Conservation (phyloP, 1,140 invertebrate genomes). For the Heliconius melpomene region DNA sequence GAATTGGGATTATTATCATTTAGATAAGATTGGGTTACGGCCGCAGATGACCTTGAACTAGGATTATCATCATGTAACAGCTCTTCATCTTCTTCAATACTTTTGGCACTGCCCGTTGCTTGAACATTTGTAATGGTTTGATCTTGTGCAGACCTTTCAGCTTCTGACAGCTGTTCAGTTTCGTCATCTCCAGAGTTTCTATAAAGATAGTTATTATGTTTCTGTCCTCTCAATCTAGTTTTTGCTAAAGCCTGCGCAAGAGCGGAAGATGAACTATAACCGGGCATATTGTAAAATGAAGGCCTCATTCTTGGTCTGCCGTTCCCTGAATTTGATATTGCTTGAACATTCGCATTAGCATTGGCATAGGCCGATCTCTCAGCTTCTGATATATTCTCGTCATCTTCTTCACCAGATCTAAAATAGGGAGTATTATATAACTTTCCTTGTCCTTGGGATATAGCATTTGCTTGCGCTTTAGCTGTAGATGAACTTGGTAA, state of each 20-base stretch:
- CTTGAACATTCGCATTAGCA: conserved; percentile 11
- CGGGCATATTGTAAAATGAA: neutral
- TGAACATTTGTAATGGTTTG: neutral
- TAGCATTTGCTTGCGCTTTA: neutral
- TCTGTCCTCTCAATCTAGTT: neutral
- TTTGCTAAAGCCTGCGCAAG: neutral
- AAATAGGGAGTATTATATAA: neutral
- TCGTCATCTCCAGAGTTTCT: conserved; percentile 4
- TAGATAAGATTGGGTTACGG: neutral
- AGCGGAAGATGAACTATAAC: no score
- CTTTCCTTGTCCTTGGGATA: neutral
- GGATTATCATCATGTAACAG: neutral
- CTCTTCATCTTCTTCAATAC: neutral
- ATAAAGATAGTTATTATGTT: neutral
- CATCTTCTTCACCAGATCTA: neutral
- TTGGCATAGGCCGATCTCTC: neutral
- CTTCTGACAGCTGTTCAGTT: neutral
- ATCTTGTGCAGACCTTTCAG: neutral
- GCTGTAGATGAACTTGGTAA: neutral
- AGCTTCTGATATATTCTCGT: neutral
- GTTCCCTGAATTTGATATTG: neutral
- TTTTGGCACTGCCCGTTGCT: neutral
- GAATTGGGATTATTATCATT: neutral
- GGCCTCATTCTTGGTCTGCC: neutral
- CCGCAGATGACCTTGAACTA: neutral